phyloP scores from a whole-genome alignment of 2,888 invertebrate genomes.

The Spicauda simplicius region DNA sequence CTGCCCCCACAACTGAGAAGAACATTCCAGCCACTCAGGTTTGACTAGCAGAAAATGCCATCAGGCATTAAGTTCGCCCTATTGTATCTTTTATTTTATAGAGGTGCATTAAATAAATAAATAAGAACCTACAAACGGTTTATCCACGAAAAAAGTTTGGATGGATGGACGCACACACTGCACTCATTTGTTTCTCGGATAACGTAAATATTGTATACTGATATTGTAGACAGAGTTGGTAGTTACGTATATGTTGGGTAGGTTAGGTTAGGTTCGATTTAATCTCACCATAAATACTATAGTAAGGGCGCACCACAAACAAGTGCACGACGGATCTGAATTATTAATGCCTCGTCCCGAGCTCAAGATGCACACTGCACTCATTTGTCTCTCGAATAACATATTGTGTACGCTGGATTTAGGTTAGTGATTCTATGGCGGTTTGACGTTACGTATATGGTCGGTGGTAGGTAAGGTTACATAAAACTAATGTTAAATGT shows the following conservation, averaged over 20 bases:
- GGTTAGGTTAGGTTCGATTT: too few species aligned
- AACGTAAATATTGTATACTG: neutral
- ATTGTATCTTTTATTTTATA: too few species aligned
- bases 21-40: too few species aligned
- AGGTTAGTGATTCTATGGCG: neutral
- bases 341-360: conserved; percentile 59
- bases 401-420: neutral
- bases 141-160: too few species aligned
- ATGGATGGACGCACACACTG: conserved; percentile 47
- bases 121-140: too few species aligned
- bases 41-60: too few species aligned
- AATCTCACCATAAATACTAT: neutral
- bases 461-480: too few species aligned
- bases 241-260: neutral
- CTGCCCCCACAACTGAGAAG: too few species aligned
- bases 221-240: neutral
- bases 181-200: conserved; percentile 25
- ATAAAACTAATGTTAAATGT: too few species aligned
- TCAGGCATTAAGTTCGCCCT: too few species aligned
- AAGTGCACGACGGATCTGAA: conserved; percentile 62
- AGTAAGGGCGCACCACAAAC: conserved; percentile 54
- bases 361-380: conserved; percentile 45
- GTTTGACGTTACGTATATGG: neutral
- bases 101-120: too few species aligned
- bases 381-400: conserved; percentile 26